Conservation (phyloP, 2,113 vertebrate species). For the Bubo blakistoni region DNA sequence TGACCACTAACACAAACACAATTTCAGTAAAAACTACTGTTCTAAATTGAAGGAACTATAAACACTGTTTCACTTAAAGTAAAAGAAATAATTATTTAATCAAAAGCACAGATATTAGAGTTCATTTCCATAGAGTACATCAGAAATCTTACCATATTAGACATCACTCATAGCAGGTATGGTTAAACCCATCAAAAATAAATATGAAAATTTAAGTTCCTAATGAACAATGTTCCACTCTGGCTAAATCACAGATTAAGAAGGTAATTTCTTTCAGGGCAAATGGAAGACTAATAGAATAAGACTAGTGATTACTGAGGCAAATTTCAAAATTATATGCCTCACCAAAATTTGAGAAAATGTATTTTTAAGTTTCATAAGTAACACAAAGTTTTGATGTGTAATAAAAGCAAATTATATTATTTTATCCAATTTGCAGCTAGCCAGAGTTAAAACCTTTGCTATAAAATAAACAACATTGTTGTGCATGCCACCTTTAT, state of each 20-base stretch:
- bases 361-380: neutral
- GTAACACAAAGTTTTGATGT: neutral
- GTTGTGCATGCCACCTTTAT: neutral
- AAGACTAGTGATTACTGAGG: neutral
- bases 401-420: neutral
- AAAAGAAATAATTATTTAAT: neutral
- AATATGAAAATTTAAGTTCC: neutral
- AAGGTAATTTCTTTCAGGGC: neutral
- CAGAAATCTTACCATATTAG: neutral
- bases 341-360: neutral
- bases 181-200: neutral
- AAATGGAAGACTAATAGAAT: neutral
- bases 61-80: neutral
- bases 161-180: neutral
- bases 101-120: neutral
- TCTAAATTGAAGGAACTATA: neutral
- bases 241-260: neutral
- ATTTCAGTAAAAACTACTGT: neutral
- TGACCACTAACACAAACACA: neutral
- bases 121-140: neutral
- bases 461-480: neutral
- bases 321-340: neutral
- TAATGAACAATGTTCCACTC: neutral
- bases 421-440: neutral
- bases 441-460: neutral